Evolutionary conservation across 2,797 vertebrate genomes (phyloP).

Genomic region (Sarcoramphus papa): DNA sequence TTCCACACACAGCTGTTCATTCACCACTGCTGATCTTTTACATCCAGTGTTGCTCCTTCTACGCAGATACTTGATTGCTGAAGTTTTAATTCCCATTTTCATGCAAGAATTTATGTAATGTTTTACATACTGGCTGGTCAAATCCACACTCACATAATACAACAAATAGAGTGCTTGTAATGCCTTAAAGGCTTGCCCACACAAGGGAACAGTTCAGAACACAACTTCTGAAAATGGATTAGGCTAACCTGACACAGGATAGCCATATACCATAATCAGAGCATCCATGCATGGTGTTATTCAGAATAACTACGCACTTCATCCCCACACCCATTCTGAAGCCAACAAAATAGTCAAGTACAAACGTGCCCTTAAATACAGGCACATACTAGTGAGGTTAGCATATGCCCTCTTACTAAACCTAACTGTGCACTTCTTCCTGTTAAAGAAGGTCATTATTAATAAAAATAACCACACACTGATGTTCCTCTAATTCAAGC

Average conservation of each 20-base stretch:
- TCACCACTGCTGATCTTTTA: neutral
- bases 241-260: neutral
- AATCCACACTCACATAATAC: neutral
- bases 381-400: neutral
- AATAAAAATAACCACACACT: rapidly evolving
- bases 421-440: neutral
- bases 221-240: neutral
- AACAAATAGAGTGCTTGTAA: neutral
- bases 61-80: rapidly evolving
- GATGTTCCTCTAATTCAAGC: neutral
- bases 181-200: neutral
- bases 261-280: neutral
- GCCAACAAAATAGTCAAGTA: neutral
- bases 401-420: neutral
- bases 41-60: neutral
- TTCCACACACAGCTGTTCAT: neutral
- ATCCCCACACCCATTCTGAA: neutral
- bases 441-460: neutral
- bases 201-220: neutral
- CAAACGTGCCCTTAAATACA: neutral
- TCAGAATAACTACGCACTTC: neutral
- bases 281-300: neutral
- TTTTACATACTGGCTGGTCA: neutral
- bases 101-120: rapidly evolving
- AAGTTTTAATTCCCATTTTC: neutral